Conservation (phyloP, 1,140 invertebrate species). For the Metaphire vulgaris region DNA sequence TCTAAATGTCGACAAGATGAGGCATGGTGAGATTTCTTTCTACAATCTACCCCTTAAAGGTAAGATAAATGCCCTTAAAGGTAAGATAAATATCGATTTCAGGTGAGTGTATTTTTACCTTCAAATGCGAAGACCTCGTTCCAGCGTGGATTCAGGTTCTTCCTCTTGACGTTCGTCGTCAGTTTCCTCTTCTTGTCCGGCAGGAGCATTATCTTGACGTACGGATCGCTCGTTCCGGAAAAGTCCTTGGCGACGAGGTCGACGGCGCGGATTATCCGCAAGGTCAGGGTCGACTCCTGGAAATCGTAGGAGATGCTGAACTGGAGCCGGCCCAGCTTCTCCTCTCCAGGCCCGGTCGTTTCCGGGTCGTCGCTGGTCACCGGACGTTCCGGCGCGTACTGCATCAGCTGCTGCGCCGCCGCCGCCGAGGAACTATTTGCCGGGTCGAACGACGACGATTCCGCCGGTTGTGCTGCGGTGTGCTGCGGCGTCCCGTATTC, state of each 20-base stretch:
- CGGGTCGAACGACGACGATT: too few relatives aligned
- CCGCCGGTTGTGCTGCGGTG: too few relatives aligned
- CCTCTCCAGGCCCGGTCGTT: conserved; percentile 21
- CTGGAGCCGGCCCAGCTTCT: conserved; percentile 62
- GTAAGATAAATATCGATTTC: too few relatives aligned
- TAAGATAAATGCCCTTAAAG: too few relatives aligned
- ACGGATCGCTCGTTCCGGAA: conserved; percentile 32
- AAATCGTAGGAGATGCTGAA: conserved; percentile 93
- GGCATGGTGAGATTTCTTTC: too few relatives aligned
- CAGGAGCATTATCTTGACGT: conserved; percentile 32
- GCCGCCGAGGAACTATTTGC: too few relatives aligned
- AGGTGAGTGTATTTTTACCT: too few relatives aligned
- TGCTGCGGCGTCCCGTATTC: too few relatives aligned
- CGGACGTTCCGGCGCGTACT: background rate
- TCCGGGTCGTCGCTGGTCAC: background rate
- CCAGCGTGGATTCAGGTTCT: conserved; percentile 31
- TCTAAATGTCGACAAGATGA: too few relatives aligned
- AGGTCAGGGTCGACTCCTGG: conserved; percentile 56
- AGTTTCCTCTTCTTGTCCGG: conserved; percentile 30
- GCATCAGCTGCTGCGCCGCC: background rate
- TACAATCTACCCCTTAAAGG: too few relatives aligned
- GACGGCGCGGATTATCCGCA: conserved; percentile 15
- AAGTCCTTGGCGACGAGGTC: conserved; percentile 22
- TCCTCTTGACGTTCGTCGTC: conserved; percentile 30
- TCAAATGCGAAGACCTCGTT: conserved; percentile 33